Base-by-base conservation (phyloP, 2,797 vertebrate species). In the Forpus xanthops region DNA sequence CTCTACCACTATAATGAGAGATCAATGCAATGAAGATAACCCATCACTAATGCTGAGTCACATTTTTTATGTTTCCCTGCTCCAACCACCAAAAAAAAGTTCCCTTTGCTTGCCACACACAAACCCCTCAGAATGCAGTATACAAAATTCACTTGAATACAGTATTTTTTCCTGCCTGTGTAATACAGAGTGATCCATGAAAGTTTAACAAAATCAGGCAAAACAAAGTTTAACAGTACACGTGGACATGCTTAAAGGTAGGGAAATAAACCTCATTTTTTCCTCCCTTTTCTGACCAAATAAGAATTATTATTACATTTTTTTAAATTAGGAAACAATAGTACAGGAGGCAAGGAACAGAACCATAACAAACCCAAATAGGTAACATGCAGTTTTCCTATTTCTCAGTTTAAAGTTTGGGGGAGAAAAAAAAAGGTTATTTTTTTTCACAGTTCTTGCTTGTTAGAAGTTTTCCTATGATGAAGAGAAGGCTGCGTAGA, bases 1-100 rank as follows among this genome's bases (percentile, higher is more conserved):
- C 65, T 87, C 68, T 74, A 16, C 58, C 72, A 80, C 81, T 94
- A 83, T 85, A 79, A 93, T 31, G 37, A 28, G 45, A 72, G 58
- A 91, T 74, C 56, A 85, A 50, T 94, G 93, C 53, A 75, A 45
- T 33, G 74, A 94, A 90, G 80, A 86, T 88, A 33, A 56, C 23
- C 10, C 33, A 83, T 80, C 62, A 44, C 37, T 50, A 52, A 45
- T 44, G 39, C 25, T 85, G 42, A 74, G 55, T 67, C 62, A 88
- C 47, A 37, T 66, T 77, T 93, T 84, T 56, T 41, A 53, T 49
- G 12, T 39, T 42, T 94, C 24, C 33, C 31, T 78, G 23, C 65
- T 64, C 18, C 81, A 87, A 56, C 85, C 9, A 73, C 33, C 39
- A 39, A 83, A 89, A 91, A 30, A 15, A 49, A 41, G 15, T 47